These are phyloP conservation scores for Pagrus major DNA, from an alignment of 2,113 vertebrate genomes.

Conservation along the genomic window DNA sequence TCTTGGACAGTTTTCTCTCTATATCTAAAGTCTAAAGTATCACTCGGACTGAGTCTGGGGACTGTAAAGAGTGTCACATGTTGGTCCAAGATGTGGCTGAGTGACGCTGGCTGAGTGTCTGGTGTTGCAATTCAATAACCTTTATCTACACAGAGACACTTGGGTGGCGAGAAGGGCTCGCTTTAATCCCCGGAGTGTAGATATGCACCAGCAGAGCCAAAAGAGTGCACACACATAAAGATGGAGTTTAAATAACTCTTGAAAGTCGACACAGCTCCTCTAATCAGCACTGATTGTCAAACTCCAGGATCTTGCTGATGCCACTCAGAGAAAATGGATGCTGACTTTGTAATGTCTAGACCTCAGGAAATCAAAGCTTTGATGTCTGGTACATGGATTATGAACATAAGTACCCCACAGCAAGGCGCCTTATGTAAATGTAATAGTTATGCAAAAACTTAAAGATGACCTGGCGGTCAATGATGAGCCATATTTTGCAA, in stretches of 20 bases:
- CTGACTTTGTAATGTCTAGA: slow-evolving; percentile 43
- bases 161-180: slow-evolving; percentile 7
- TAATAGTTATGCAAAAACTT: background rate
- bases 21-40: slow-evolving; percentile 25
- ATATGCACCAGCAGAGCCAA: slow-evolving; percentile 7
- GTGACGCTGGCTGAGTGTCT: slow-evolving; percentile 23
- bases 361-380: slow-evolving; percentile 35
- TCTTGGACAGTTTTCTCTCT: slow-evolving; percentile 2
- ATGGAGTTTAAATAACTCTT: slow-evolving; percentile 32
- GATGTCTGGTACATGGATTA: slow-evolving; percentile 19
- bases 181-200: slow-evolving; percentile 28
- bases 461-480: background rate
- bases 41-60: background rate
- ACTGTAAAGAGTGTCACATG: background rate
- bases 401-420: background rate
- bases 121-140: slow-evolving; percentile 37
- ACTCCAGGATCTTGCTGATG: slow-evolving; percentile 36
- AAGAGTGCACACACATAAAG: slow-evolving; percentile 17
- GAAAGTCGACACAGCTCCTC: slow-evolving; percentile 23
- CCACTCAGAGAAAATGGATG: slow-evolving; percentile 42
- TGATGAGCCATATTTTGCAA: background rate
- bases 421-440: background rate
- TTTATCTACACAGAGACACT: slow-evolving; percentile 35
- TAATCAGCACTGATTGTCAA: slow-evolving; percentile 60
- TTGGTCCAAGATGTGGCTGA: slow-evolving; percentile 6